Evolutionary conservation across 2,797 vertebrate species (phyloP), one percentile per base, ranked within the genome.

Genomic region (Amniataba percoides): DNA sequence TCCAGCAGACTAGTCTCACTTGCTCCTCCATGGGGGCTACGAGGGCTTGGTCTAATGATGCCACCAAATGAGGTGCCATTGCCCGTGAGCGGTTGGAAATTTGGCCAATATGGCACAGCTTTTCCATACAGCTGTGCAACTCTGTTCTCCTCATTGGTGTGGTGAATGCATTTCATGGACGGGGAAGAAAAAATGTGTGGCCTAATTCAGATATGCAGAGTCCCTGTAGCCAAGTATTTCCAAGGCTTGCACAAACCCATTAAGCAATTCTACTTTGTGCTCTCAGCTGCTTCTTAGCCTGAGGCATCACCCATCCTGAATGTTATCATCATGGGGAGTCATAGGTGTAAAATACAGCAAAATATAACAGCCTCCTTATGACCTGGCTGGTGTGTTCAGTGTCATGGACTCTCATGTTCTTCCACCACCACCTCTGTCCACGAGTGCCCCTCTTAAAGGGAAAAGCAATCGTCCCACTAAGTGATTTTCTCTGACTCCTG

Each of bases 401-500:
- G 84, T 89, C 81, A 80, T 83, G 67, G 74, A 87, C 78, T 82
- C 73, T 80, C 76, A 64, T 73, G 59, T 88, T 74, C 83, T 63
- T 81, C 70, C 57, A 62, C 27, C 71, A 65, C 46, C 74, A 83
- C 78, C 78, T 83, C 53, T 53, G 72, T 87, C 81, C 77, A 80
- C 21, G 4, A 80, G 56, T 66, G 81, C 67, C 66, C 77, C 76
- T 81, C 77, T 71, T 84, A 91, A 87, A 89, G 64, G 79, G 71
- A 80, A 87, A 88, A 84, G 74, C 79, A 76, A 77, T 86, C 60
- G 57, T 88, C 73, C 59, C 61, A 34, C 86, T 89, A 87, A 93
- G 82, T 89, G 91, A 88, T 92, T 93, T 87, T 76, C 67, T 71
- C 78, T 77, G 74, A 82, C 87, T 91, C 87, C 91, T 1, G 46